phyloP scores from a whole-genome alignment of 2,797 vertebrate genomes.

The Hozukius guyotensis region DNA sequence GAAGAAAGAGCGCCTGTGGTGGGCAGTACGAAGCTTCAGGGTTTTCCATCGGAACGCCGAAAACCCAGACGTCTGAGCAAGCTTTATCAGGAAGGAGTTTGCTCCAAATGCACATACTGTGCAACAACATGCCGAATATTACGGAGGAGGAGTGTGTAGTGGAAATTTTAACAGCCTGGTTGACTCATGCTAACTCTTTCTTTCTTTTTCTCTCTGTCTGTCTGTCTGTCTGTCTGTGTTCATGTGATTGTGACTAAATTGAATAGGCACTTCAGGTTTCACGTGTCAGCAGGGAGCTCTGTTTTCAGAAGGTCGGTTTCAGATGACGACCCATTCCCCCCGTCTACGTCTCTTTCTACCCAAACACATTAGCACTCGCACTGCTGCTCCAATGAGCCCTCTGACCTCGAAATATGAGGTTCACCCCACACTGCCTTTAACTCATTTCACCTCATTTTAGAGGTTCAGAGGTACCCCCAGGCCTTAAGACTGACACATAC shows the following conservation, averaged over 20 bases:
- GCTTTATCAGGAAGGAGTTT: slow-evolving; percentile 70
- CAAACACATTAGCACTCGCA: slow-evolving; percentile 60
- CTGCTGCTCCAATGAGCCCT: slow-evolving; percentile 15
- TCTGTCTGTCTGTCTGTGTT: not conserved
- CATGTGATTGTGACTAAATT: slow-evolving; percentile 25
- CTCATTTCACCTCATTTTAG: slow-evolving; percentile 44
- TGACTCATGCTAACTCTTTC: not conserved
- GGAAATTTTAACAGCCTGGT: slow-evolving; percentile 3
- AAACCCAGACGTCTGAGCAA: slow-evolving; percentile 73
- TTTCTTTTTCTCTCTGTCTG: not conserved
- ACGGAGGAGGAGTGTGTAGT: slow-evolving; percentile 1
- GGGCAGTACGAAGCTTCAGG: not conserved
- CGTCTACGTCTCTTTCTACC: slow-evolving; percentile 6
- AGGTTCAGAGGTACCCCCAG: slow-evolving; percentile 19
- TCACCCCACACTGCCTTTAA: slow-evolving; percentile 20
- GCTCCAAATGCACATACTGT: slow-evolving; percentile 30
- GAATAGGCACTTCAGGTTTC: slow-evolving; percentile 41
- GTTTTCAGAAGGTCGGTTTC: slow-evolving; percentile 62
- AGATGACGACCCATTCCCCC: slow-evolving; percentile 30
- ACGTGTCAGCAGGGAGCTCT: slow-evolving; percentile 34
- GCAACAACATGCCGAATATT: slow-evolving; percentile 17
- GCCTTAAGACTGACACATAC: slow-evolving; percentile 38
- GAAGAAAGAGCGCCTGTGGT: slow-evolving; percentile 70
- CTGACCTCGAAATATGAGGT: slow-evolving; percentile 20
- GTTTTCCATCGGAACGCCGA: slow-evolving; percentile 65